These are phyloP conservation scores for Rhinichthys osculus DNA, from an alignment of 2,797 vertebrate species.

Conservation along the genomic window DNA sequence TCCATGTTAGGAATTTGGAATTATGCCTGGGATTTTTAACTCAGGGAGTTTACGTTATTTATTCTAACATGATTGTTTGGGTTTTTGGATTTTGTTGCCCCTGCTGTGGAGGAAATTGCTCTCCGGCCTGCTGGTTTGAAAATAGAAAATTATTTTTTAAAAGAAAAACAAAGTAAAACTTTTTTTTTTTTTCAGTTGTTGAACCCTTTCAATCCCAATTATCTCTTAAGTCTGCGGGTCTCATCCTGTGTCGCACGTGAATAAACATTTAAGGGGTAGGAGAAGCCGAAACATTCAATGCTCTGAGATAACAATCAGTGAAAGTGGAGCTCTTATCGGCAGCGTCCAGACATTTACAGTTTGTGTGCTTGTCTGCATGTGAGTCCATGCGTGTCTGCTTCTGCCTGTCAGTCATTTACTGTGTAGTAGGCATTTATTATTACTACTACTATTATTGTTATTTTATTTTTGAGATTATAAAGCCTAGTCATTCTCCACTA, in stretches of 20 bases:
- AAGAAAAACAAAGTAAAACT: conserved; percentile 65
- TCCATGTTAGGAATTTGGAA: conserved; percentile 64
- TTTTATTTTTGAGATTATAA: neutral
- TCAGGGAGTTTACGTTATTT: conserved; percentile 70
- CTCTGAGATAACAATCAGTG: conserved; percentile 38
- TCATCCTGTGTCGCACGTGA: conserved; percentile 48
- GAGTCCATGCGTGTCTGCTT: neutral
- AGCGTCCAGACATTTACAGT: conserved; percentile 39
- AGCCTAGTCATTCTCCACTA: neutral
- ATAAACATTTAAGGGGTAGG: conserved; percentile 41
- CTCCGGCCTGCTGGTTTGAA: conserved; percentile 65
- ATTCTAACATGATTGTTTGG: conserved; percentile 74
- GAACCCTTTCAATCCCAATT: conserved; percentile 35
- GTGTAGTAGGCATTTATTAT: neutral
- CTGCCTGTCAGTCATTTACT: conserved; percentile 23
- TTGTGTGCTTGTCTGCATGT: conserved; percentile 10
- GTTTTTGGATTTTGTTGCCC: conserved; percentile 71
- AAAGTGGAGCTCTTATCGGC: conserved; percentile 43
- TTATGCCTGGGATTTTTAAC: conserved; percentile 63
- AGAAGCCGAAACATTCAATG: conserved; percentile 23
- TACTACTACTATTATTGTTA: neutral
- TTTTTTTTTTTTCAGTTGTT: conserved; percentile 22
- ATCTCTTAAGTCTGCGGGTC: conserved; percentile 42
- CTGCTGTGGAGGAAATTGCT: conserved; percentile 71
- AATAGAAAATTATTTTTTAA: conserved; percentile 68